phyloP scores from a whole-genome alignment of 2,113 vertebrate genomes.

The Pseudorectes ferrugineus region DNA sequence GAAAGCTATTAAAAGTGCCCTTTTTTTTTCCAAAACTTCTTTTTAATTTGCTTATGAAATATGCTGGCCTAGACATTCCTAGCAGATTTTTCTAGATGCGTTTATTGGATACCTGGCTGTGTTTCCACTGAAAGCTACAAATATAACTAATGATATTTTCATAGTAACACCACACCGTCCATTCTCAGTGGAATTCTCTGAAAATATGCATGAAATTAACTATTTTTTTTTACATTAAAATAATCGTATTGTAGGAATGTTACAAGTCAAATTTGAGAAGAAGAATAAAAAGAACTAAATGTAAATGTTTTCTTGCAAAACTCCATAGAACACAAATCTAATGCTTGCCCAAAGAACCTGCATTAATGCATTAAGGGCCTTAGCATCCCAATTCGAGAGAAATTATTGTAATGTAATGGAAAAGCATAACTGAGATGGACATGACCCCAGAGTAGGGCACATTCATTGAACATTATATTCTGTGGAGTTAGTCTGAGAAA shows the following conservation, averaged over 20 bases:
- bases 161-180: accelerated
- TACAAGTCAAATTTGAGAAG: background rate
- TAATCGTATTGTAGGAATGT: background rate
- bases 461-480: background rate
- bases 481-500: background rate
- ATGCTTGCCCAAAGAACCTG: background rate
- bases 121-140: background rate
- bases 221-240: background rate
- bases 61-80: background rate
- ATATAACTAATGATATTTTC: background rate
- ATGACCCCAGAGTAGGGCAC: background rate
- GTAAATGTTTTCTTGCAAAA: background rate
- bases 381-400: background rate
- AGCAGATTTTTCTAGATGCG: background rate
- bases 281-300: background rate
- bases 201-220: background rate
- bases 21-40: accelerated
- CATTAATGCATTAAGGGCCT: background rate
- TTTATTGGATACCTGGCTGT: background rate
- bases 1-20: background rate
- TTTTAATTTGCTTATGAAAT: background rate
- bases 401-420: background rate
- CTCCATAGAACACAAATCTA: background rate
- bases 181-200: background rate
- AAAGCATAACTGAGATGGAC: background rate